Base-by-base conservation (phyloP, 1,140 invertebrate genomes). In the Hyles vespertilio region DNA sequence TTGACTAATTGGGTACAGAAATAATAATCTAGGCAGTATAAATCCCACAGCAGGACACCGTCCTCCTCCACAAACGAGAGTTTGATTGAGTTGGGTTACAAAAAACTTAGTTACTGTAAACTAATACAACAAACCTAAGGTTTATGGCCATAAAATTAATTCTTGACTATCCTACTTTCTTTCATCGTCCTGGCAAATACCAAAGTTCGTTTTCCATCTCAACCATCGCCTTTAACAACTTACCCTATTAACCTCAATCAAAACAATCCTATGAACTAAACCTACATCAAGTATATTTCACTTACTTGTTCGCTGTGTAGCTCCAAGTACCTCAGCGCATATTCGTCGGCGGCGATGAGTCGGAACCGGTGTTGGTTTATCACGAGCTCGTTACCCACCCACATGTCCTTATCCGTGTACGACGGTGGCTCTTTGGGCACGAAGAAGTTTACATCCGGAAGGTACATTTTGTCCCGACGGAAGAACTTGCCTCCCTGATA, bases 261-360 rank as follows among this genome's bases (percentile, higher is more conserved):
- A 1, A 22, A 22, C 22, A 22, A 22, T 22, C 0, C 0, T 22
- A 22, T 1, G 22, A 40, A 40, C 36, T 40, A 5, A 40, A 50
- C 6, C 32, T 32, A 32, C 3, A 10, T 46, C 34, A 65, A 48
- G 22, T 22, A 32, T 34, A 46, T 43, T 32, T 48, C 33, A 50
- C 54, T 79, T 73, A 96, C 95, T 91, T 95, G 91, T 63, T 92
- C 74, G 58, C 91, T 80, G 85, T 96, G 89, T n/a, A 93, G 74
- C 84, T 98, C 97, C 96, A 98, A 96, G 79, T 96, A 97, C 49
- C 93, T 90, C 56, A 97, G 89, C 3, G 95, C 93, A 81, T 97
- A 98, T 77, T 97, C 94, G 81, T 98, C 97, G 6, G 96, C 95
- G 34, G 93, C 93, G 12, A 93, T 90, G 4, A 98, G 84, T 58